Conservation (phyloP, 2,113 vertebrate species). For the Syngnathus typhle region DNA sequence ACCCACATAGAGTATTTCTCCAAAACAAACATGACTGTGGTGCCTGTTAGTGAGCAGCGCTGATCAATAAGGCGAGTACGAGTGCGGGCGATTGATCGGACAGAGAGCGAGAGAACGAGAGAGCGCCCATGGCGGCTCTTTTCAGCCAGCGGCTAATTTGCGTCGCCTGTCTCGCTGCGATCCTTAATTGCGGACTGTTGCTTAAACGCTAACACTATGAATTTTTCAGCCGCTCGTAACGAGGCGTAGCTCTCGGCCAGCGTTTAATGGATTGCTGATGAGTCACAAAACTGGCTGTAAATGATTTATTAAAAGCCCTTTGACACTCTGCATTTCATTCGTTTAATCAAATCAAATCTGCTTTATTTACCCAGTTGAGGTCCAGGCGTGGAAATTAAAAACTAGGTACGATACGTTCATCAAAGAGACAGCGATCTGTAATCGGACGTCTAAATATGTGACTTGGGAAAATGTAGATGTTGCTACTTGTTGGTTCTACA, state of each 20-base stretch:
- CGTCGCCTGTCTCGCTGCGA: conserved; percentile 11
- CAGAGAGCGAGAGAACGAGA: background rate
- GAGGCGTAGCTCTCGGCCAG: conserved; percentile 21
- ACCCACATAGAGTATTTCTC: background rate
- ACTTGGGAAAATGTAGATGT: background rate
- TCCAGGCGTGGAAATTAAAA: background rate
- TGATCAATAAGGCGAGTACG: conserved; percentile 9
- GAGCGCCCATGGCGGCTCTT: conserved; percentile 14
- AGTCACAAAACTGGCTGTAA: conserved; percentile 25
- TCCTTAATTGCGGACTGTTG: conserved; percentile 48
- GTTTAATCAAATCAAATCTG: background rate
- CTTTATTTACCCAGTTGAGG: conserved; percentile 9
- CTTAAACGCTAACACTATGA: conserved; percentile 47
- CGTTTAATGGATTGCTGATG: conserved; percentile 29
- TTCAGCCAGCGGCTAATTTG: conserved; percentile 32
- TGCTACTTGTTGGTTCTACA: background rate
- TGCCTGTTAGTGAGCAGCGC: conserved; percentile 3
- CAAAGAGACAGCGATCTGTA: background rate
- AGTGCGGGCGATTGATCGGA: conserved; percentile 6
- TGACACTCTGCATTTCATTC: conserved; percentile 4
- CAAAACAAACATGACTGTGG: background rate
- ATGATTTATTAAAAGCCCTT: conserved; percentile 18
- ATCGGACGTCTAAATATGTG: background rate
- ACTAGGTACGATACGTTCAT: background rate
- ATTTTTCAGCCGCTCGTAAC: conserved; percentile 43